Percentiles rank a stretch among this genome's conserved stretches.
Conservation (phyloP, 2,888 invertebrate genomes). For the Stenurella melanura region DNA sequence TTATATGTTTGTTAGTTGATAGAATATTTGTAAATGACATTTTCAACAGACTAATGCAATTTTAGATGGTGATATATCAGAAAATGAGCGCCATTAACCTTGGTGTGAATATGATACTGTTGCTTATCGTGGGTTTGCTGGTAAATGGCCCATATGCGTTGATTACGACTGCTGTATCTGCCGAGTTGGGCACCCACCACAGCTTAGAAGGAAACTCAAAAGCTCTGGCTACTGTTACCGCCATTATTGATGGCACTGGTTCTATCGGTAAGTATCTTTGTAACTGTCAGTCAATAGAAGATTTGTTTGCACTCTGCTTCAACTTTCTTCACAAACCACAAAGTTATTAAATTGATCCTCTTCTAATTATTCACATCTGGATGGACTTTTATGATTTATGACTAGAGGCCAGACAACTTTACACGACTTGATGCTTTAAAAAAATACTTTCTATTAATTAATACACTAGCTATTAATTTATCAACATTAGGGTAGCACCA, state of each 20-base stretch:
- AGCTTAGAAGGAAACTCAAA: conserved; percentile 89
- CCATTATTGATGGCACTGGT: conserved; percentile 98
- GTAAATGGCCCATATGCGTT: conserved; percentile 98
- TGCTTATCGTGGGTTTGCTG: conserved; percentile 85
- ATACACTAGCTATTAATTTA: no score
- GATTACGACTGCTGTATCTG: conserved; percentile 97
- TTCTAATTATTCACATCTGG: no score
- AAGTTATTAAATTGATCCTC: no score
- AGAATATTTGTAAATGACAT: no score
- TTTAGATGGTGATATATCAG: conserved; percentile 88
- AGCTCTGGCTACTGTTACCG: conserved; percentile 97
- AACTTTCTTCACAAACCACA: no score
- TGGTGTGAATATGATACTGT: conserved; percentile 79
- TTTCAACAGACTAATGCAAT: conserved; percentile 51
- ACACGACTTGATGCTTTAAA: no score
- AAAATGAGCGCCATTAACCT: conserved; percentile 77
- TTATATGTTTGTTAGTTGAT: neutral
- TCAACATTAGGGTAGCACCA: no score
- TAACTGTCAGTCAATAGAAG: neutral
- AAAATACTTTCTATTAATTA: no score
- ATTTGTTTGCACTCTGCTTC: neutral
- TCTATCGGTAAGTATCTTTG: conserved; percentile 80
- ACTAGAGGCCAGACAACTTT: no score
- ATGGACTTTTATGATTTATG: no score
- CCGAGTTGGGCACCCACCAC: conserved; percentile 91